Evolutionary conservation across 2,797 vertebrate species (phyloP).

Genomic region (Myotis myotis): DNA sequence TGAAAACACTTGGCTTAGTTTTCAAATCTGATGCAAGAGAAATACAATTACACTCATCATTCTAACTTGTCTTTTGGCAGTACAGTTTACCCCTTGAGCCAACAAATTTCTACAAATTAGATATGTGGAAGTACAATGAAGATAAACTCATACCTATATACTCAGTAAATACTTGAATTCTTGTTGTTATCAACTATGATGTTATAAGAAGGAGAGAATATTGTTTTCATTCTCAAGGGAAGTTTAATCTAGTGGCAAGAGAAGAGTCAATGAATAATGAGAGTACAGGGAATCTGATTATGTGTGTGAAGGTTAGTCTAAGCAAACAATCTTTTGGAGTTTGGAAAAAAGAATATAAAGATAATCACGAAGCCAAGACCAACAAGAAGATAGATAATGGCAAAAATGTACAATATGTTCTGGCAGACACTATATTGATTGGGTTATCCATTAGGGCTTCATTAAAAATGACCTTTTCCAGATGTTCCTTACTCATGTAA

Average conservation of each 20-base stretch:
- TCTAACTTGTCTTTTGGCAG: constrained; percentile 24
- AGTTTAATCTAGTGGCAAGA: constrained; percentile 13
- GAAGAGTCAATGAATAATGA: background rate
- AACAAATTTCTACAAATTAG: constrained; percentile 1
- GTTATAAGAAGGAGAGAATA: background rate
- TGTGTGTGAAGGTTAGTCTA: background rate
- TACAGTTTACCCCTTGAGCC: background rate
- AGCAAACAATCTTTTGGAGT: constrained; percentile 22
- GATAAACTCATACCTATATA: background rate
- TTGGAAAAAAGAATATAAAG: background rate
- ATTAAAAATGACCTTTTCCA: constrained; percentile 42
- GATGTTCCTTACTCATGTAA: constrained; percentile 8
- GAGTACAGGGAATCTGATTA: background rate
- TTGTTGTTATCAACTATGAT: background rate
- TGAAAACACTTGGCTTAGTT: constrained; percentile 11
- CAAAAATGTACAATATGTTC: background rate
- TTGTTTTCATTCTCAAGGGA: background rate
- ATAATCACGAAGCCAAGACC: background rate
- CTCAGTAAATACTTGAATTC: background rate
- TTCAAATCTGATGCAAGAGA: constrained; percentile 10
- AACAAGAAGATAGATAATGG: background rate
- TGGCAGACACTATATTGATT: background rate
- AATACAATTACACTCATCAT: constrained; percentile 2
- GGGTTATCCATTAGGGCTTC: background rate
- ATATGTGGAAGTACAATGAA: constrained; percentile 19